Base-by-base conservation (phyloP, 1,140 invertebrate species). In the Littorina saxatilis region DNA sequence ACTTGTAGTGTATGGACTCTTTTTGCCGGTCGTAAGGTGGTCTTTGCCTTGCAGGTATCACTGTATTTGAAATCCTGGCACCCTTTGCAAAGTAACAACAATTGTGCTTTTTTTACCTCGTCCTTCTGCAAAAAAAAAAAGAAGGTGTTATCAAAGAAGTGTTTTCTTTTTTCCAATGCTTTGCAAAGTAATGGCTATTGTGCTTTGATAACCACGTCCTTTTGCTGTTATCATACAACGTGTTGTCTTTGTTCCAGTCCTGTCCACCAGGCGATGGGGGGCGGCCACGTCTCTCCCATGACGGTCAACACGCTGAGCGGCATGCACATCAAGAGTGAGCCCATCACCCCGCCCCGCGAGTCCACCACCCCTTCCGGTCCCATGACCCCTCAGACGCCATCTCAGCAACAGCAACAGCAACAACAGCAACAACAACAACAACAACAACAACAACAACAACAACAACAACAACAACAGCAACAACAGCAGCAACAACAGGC, bases 271-370 rank as follows among this genome's bases (percentile, higher is more conserved):
- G 76, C 50, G 39, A 82, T 86, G 52, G 66, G 68, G 23, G 82
- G 79, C 73, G 85, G 88, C 82, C 88, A 89, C 37, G 84, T 92
- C 55, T 90, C 91, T 68, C 89, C 93, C 68, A 93, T 98, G 89
- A 94, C 94, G 84, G 96, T 96, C 78, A 97, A 96, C 80, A 96
- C 95, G 88, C 96, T 96, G 90, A 97, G 96, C 88, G 95, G 96
- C 82, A 95, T 98, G 76, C 97, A 97, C 93, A 98, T 99, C 90
- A 99, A 98, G 93, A 97, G 96, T 87, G 97, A 99, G 92, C 97
- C 97, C 23, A 97, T 98, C 89, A 98, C 97, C 87, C 97, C 97
- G 80, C 97, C 97, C 5, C 92, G 95, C 79, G 95, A 95, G 87
- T 94, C 94, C 85, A 93, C 86, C 39, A 88, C 88, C 39, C 88